Base-by-base conservation (phyloP, 2,888 invertebrate genomes). In the Ephialtes manifestator region DNA sequence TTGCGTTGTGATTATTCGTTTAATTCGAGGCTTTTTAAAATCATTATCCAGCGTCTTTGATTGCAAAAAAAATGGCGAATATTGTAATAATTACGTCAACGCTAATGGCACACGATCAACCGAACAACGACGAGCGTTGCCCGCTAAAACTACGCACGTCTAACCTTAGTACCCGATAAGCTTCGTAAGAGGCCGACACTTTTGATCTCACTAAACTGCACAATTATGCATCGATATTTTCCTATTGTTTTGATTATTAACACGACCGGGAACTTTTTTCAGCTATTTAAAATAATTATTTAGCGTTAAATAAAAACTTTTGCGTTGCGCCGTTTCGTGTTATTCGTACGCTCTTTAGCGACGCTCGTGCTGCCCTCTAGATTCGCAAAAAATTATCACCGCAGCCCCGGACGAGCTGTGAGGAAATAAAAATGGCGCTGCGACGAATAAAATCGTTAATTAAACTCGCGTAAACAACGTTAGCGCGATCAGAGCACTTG, bases 131-230 rank as follows among this genome's bases (percentile, higher is more conserved):
- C 13, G 46, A 46, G 31, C 18, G 39, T 84, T 86, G 60, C 84
- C 88, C 88, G 88, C 88, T 87, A 86, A 88, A 82, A 88, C 82
- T 85, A 83, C 81, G 81, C 84, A 83, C 89, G 85, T 89, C 88
- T 91, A 91, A 91, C 89, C 89, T 90, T 90, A 89, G 90, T 90
- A 86, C 84, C 46, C 77, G 67, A 83, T 87, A 90, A 90, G 90
- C 91, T 91, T 91, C 90, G 86, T 88, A 85, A 92, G 92, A 91
- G 91, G 91, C 90, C 92, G 91, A 89, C 89, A 92, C 90, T 90
- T 88, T 39, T 68, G 60, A 81, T 74, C 31, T 11, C 72, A 58
- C 48, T 5, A 74, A 74, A 43, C 55, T 18, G 48, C 55, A 82
- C 67, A 43, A 46, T 28, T 43, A 63, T 24, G n/a, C 65, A 79